Conservation (phyloP, 2,113 vertebrate genomes). For the Eubucco bourcierii region DNA sequence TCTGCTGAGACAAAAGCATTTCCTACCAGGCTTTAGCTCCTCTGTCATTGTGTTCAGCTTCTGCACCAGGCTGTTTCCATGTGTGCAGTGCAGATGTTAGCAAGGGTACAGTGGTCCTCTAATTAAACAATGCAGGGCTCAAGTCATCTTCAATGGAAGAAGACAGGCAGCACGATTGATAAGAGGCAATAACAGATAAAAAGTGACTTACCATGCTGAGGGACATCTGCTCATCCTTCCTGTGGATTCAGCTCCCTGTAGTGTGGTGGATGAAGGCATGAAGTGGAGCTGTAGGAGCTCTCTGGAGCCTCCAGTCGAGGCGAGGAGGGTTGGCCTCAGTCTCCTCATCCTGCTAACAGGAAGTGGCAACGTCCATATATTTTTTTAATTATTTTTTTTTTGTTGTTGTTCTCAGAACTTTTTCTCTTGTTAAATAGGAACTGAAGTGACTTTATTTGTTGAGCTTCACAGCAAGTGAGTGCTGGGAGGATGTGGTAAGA, state of each 20-base stretch:
- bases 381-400: too few species aligned
- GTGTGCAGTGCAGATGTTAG: conserved; percentile 57
- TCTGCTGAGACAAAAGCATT: conserved; percentile 4
- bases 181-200: conserved; percentile 6
- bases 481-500: conserved; percentile 1
- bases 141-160: neutral
- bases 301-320: neutral
- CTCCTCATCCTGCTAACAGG: accelerated
- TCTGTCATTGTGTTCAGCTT: neutral
- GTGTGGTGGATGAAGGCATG: neutral
- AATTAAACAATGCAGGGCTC: neutral
- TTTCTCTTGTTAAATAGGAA: neutral
- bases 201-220: conserved; percentile 48
- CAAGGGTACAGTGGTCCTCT: neutral
- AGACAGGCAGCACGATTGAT: neutral
- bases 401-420: neutral
- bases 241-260: conserved; percentile 5
- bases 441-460: conserved; percentile 21
- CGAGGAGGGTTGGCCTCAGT: accelerated
- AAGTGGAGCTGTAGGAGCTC: neutral
- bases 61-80: conserved; percentile 7
- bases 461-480: neutral
- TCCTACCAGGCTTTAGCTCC: neutral
- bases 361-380: neutral
- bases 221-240: conserved; percentile 48